phyloP scores from a whole-genome alignment of 2,113 vertebrate genomes.

The Galemys pyrenaicus region DNA sequence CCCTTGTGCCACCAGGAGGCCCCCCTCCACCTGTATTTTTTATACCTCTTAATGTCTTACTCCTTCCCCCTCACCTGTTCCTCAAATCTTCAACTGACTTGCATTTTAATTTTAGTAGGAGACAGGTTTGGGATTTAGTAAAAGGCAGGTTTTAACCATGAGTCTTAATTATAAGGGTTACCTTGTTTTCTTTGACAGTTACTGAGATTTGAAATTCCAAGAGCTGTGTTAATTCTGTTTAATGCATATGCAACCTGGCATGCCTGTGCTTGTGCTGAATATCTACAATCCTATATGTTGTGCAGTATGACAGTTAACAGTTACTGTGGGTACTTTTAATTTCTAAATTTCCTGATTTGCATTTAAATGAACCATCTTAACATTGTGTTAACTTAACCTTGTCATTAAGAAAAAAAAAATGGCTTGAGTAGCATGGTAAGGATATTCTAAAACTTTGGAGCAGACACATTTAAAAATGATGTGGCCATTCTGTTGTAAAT shows the following conservation, averaged over 20 bases:
- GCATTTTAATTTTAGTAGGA: too few relatives aligned
- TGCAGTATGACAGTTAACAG: constrained; percentile 55
- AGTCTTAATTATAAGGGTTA: constrained; percentile 56
- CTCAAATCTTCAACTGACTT: not conserved
- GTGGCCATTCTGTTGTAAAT: constrained; percentile 63
- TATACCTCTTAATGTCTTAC: constrained; percentile 25
- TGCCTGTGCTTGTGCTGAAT: not conserved
- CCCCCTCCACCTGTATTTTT: not conserved
- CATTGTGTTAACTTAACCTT: constrained; percentile 70
- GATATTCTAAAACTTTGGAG: constrained; percentile 53
- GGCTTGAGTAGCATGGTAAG: constrained; percentile 18
- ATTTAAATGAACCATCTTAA: constrained; percentile 68
- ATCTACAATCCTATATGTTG: not conserved
- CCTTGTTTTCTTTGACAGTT: not conserved
- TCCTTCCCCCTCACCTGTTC: not conserved
- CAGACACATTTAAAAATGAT: constrained; percentile 59
- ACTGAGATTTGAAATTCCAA: constrained; percentile 29
- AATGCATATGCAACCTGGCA: constrained; percentile 30
- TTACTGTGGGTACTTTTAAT: constrained; percentile 68
- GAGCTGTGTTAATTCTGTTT: constrained; percentile 55
- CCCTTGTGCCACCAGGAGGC: too few relatives aligned
- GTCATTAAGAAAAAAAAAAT: constrained; percentile 56
- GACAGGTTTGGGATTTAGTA: too few relatives aligned
- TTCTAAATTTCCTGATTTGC: constrained; percentile 71
- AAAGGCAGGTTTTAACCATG: not conserved